phyloP scores from a whole-genome alignment of 2,888 invertebrate genomes.

The Tiphia femorata region DNA sequence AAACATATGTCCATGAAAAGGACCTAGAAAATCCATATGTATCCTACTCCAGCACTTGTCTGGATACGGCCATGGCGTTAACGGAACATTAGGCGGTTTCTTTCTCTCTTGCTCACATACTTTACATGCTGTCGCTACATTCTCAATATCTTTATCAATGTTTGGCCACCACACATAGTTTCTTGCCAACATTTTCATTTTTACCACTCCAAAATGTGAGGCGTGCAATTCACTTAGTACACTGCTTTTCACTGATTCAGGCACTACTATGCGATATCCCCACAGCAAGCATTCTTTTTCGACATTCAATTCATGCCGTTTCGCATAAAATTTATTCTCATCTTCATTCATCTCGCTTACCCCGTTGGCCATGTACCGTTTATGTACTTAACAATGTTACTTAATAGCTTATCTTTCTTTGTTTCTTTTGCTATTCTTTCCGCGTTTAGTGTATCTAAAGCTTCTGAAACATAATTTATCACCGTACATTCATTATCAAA shows the following conservation, averaged over 20 bases:
- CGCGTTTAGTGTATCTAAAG: neutral
- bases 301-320: slow-evolving; percentile 16
- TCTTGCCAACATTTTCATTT: slow-evolving; percentile 36
- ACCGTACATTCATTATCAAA: slow-evolving; percentile 9
- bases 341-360: neutral
- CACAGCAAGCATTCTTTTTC: slow-evolving; percentile 26
- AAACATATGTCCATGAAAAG: neutral
- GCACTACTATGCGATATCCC: slow-evolving; percentile 20
- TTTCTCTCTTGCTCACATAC: slow-evolving; percentile 22
- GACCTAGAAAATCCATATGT: neutral
- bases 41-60: neutral
- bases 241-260: neutral
- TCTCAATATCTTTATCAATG: slow-evolving; percentile 5
- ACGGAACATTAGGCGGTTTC: neutral
- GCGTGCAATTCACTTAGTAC: slow-evolving; percentile 23
- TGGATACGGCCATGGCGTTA: neutral
- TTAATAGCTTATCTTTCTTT: slow-evolving; percentile 13
- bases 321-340: slow-evolving; percentile 1
- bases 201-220: slow-evolving; percentile 36
- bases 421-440: slow-evolving; percentile 21
- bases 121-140: slow-evolving; percentile 14
- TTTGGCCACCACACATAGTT: slow-evolving; percentile 37
- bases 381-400: slow-evolving; percentile 16
- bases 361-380: slow-evolving; percentile 19
- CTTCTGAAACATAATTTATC: slow-evolving; percentile 24